Percentiles rank a stretch among this genome's conserved stretches.
Conservation (phyloP, 2,888 invertebrate genomes). For the Lithophane semibrunnea region DNA sequence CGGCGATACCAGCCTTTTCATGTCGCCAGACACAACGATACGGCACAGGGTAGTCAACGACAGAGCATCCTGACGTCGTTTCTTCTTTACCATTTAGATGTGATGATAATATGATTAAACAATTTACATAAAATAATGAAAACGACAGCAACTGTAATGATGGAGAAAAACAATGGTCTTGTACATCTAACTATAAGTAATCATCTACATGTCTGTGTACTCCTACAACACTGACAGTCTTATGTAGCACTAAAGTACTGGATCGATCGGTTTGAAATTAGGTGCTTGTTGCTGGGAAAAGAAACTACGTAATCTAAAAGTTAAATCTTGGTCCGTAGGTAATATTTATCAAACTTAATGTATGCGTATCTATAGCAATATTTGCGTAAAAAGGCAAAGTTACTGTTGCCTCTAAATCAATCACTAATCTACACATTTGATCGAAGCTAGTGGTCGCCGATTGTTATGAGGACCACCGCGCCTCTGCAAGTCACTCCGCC, state of each 20-base stretch:
- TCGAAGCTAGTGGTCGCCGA: constrained; percentile 79
- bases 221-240: not conserved
- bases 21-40: constrained; percentile 75
- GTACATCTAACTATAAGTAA: too few species aligned
- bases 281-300: not conserved
- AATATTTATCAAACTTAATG: not conserved
- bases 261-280: not conserved
- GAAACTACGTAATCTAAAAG: not conserved
- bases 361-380: not conserved
- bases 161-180: not conserved
- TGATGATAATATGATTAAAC: not conserved
- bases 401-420: constrained; percentile 48
- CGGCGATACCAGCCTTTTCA: constrained; percentile 79
- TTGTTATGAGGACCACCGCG: constrained; percentile 85
- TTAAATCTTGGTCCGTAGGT: not conserved
- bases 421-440: constrained; percentile 57
- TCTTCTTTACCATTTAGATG: not conserved
- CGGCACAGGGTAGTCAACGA: constrained; percentile 59
- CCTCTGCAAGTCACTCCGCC: constrained; percentile 85
- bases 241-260: not conserved
- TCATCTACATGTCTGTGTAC: too few species aligned
- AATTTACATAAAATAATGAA: not conserved
- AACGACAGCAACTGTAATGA: not conserved
- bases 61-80: constrained; percentile 53
- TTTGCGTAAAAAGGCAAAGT: not conserved